Evolutionary conservation across 2,797 vertebrate species (phyloP), one percentile per base, ranked within the genome.

Genomic region (Tarsius wallacei): DNA sequence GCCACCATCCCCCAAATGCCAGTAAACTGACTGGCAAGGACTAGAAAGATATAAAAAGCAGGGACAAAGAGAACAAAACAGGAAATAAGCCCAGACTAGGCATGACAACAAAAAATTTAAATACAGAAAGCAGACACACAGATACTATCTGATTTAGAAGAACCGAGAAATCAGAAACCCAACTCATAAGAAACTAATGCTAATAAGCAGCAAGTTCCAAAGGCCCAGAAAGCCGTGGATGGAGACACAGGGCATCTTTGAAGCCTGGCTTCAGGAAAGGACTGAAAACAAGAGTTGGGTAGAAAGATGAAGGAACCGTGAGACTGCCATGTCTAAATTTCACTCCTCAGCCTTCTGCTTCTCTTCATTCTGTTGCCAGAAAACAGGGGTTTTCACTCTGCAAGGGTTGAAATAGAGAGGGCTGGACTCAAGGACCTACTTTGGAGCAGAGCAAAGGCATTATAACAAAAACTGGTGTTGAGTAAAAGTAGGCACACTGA

Each of bases 71-170:
- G 13, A 36, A 76, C 28, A 87, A 16, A 87, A 87, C 15, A 26
- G 17, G 36, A 87, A 95, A 90, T 33, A 83, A 93, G 5, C 63
- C 14, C 80, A 59, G 24, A 49, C 2, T n/a, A 90, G 42, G 4
- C n/a, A 74, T 61, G 26, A 84, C 76, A 28, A 80, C 26, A 83
- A 87, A 77, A 64, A 47, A 71, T 55, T 87, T 81, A 74, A 91
- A 73, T 15, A 59, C 2, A 5, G 33, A 59, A 78, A 77, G 12
- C 53, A 90, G 42, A 76, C 26, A 5, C 9, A 83, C 22, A 90
- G 73, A 55, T 70, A 24, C 11, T 74, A 51, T 59, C 61, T 76
- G 31, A 53, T 15, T 36, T 84, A 74, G 68, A 47, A 91, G 57
- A 31, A 12, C 68, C 7, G 10, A 64, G 57, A 86, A 59, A 33